Conservation (phyloP, 1,140 invertebrate species). For the Cherax destructor region DNA sequence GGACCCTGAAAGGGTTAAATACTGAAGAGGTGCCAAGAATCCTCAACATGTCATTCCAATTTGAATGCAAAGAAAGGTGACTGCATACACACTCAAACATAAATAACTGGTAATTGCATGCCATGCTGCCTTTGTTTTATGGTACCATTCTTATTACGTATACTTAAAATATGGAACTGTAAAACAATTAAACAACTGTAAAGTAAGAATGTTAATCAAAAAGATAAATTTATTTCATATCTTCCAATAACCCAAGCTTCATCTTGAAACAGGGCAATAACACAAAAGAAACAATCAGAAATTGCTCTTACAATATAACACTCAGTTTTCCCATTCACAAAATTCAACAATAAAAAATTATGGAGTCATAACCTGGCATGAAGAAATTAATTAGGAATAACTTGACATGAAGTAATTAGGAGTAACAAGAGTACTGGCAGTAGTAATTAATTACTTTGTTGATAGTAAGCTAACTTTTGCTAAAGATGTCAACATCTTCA, state of each 20-base stretch:
- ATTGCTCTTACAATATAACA: not conserved
- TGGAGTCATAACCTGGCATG: not conserved
- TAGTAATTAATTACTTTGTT: too few relatives aligned
- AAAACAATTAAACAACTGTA: not conserved
- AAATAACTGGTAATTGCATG: too few relatives aligned
- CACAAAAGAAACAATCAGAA: not conserved
- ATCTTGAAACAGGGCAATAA: not conserved
- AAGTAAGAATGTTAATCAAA: not conserved
- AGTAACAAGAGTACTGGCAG: too few relatives aligned
- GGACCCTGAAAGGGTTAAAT: too few relatives aligned
- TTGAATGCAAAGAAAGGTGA: not conserved
- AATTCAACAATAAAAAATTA: not conserved
- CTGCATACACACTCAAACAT: too few relatives aligned
- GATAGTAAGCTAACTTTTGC: too few relatives aligned
- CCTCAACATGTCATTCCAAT: not conserved
- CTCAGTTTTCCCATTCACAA: not conserved
- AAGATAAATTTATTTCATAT: conserved; percentile 3
- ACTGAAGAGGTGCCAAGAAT: not conserved
- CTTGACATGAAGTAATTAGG: not conserved
- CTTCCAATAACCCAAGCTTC: not conserved
- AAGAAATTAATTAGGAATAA: not conserved
- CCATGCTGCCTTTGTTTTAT: not conserved
- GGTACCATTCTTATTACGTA: not conserved
- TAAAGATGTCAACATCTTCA: too few relatives aligned
- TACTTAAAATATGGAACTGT: not conserved